Evolutionary conservation across 2,888 invertebrate species (phyloP), one percentile per base, ranked within the genome.

Genomic region (Cheilosia pagana): DNA sequence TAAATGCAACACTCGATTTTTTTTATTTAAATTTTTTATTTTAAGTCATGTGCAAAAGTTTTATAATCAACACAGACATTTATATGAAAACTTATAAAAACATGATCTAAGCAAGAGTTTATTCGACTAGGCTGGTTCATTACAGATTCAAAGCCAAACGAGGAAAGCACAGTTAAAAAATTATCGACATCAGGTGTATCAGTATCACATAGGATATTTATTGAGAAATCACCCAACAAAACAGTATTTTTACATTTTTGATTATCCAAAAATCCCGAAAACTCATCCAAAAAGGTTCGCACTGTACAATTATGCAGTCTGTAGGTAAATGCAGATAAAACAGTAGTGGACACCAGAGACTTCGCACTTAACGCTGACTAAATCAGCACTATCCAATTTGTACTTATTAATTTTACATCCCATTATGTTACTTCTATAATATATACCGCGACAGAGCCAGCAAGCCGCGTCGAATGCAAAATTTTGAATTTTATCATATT

Each of bases 291-390:
- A 48, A 70, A 70, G 14, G 28, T 14, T 43, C 28, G 21, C 2
- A 55, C 55, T 7, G 68, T 28, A 31, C 43, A 55, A 21, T 12
- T 55, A 21, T 52, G 14, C 3, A 70, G 31, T 70, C 59, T 57
- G 35, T 48, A n/a, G n/a, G n/a, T n/a, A 70, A 23, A 70, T 31
- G 25, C 70, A 59, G 8, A 68, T 41, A 28, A 68, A 55, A 31
- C 68, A 55, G 25, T 28, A 28, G 25, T 28, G 25, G 7, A 50
- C 48, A 63, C 39, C 25, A 65, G 52, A 65, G 12, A 65, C 8
- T 12, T 25, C 41, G 23, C 48, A 62, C 10, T 48, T 62, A 12
- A 25, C 25, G 43, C 48, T 23, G 19, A 62, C 25, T 19, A 62
- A 8, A 31, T 62, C 62, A 48, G 62, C n/a, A 48, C 48, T 45